phyloP scores from a whole-genome alignment of 2,797 vertebrate genomes.

The Muraenolepis orangiensis region DNA sequence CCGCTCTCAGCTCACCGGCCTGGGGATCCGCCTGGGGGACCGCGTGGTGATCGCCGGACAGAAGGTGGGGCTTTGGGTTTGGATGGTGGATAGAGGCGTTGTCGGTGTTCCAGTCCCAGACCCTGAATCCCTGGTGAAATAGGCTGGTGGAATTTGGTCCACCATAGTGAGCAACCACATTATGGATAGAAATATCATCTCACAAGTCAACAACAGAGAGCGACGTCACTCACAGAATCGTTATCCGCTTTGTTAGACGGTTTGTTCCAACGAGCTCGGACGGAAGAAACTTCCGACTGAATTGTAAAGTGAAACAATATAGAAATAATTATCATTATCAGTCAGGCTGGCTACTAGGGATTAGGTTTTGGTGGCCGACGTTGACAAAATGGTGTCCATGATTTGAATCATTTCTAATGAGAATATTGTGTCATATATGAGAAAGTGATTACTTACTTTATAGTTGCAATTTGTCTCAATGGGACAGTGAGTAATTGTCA shows the following conservation, averaged over 20 bases:
- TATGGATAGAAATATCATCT: not conserved
- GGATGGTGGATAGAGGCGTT: not conserved
- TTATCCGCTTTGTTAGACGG: too few relatives aligned
- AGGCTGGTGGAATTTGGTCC: not conserved
- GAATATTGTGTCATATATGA: not conserved
- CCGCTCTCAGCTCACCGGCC: conserved; percentile 74
- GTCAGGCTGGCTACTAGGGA: not conserved
- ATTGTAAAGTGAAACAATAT: not conserved
- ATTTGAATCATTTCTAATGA: not conserved
- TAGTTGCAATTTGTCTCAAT: not conserved
- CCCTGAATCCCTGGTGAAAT: not conserved
- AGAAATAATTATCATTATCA: not conserved
- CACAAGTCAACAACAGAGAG: not conserved
- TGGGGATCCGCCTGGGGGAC: conserved; percentile 88
- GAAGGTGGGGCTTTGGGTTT: conserved; percentile 82
- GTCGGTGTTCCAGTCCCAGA: not conserved
- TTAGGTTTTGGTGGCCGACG: not conserved
- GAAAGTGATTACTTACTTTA: not conserved
- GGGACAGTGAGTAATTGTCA: not conserved
- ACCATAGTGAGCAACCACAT: not conserved
- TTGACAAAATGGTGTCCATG: not conserved
- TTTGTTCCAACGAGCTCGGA: not conserved
- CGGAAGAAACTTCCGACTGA: not conserved
- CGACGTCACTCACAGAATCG: not conserved
- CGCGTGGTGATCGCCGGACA: conserved; percentile 92